Evolutionary conservation across 2,888 invertebrate genomes (phyloP), one percentile per base, ranked within the genome.

Genomic region (Plebejus argus): DNA sequence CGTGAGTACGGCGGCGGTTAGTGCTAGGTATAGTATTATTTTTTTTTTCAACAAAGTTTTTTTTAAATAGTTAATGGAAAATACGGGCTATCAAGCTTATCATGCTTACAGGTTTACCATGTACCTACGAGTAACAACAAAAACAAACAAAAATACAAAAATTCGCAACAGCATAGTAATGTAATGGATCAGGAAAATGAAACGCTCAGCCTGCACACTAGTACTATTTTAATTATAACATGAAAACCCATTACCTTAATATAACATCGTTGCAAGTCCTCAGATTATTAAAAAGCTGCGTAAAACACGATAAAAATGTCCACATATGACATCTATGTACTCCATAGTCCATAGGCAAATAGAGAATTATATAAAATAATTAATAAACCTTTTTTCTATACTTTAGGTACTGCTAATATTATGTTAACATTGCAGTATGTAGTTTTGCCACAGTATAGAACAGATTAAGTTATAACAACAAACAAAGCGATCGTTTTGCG

Each of bases 161-260:
- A 39, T 18, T 70, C n/a, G 35, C 70, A 3, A 35, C 35, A 70
- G 39, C 39, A 12, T 33, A 70, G 18, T 35, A 71, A 4, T 35
- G 20, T 39, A 39, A 3, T 39, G 35, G 39, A 39, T 8, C 66
- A 33, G 71, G 39, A 71, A 71, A 71, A 71, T 71, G 10, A 71
- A 71, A 71, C 39, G 35, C 71, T 10, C 39, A 39, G 39, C 71
- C 10, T 39, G 20, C 15, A 28, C 10, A 35, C 33, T 71, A 71
- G 6, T 39, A 39, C 35, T 39, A 71, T 39, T 71, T 39, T 71
- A 71, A 71, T 70, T 35, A 20, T 71, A 39, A 39, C 6, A 66
- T 66, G 6, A 66, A 66, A 66, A 33, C 28, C 61, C 66, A 28
- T 28, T 28, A 15, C 66, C 66, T 28, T 33, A 33, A 66, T 15